Evolutionary conservation across 2,113 vertebrate genomes (phyloP), one percentile per base, ranked within the genome.

Genomic region (Boleophthalmus pectinirostris): DNA sequence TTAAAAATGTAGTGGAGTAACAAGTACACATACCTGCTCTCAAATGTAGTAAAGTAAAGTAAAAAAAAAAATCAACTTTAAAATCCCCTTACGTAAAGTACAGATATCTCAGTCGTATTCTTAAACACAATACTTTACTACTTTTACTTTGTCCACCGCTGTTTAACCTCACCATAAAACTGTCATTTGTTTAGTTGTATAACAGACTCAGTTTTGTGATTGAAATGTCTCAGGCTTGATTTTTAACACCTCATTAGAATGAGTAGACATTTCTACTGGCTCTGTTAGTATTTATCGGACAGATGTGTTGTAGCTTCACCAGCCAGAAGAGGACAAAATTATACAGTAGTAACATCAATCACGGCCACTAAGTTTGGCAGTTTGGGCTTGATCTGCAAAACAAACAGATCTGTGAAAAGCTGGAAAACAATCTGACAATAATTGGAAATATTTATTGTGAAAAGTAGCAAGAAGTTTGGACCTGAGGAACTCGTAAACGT

Each of bases 301-400:
- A 63, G 7, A 63, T 63, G 60, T 63, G 29, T 63, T n/a, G 20
- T 35, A 53, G 21, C 20, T 64, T 63, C 46, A 10, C 1, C 16
- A 63, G 43, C 45, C 54, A 38, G 67, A 64, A 60, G 45, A 16
- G 53, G 74, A 69, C 75, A 78, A 70, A 74, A 69, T 70, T 43
- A n/a, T 60, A 53, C 16, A 53, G 20, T 60, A 13, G 0, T 25
- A 9, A 16, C 29, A 57, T 56, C 65, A 75, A n/a, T 56, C 75
- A 49, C 1, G 0, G 9, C 21, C n/a, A 0, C 3, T 38, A 49
- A 53, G 43, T 25, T 9, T 64, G 13, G 13, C 8, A 67, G 66
- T 64, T 58, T 29, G 25, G 24, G 33, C 33, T 57, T 69, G 2
- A 2, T 10, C 9, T 33, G n/a, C 43, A 74, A 61, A 73, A n/a